Evolutionary conservation across 2,113 vertebrate genomes (phyloP).

Genomic region (Apteryx mantelli): DNA sequence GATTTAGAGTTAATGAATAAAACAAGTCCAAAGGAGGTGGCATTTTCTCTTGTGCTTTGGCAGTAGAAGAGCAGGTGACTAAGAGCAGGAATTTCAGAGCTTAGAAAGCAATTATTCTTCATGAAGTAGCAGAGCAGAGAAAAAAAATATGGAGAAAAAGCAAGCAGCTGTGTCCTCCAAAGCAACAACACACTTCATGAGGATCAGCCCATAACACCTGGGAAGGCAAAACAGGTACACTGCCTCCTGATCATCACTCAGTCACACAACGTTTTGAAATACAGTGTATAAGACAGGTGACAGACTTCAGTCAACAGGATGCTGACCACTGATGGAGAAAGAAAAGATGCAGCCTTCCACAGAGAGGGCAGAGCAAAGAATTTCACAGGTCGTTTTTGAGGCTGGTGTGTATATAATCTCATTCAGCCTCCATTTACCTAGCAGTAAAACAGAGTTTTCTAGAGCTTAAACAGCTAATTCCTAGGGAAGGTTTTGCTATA

Average conservation of each 20-base stretch:
- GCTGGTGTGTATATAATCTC: background rate
- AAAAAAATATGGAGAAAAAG: slow-evolving; percentile 13
- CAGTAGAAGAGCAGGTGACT: slow-evolving; percentile 3
- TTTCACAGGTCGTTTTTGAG: background rate
- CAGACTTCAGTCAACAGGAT: background rate
- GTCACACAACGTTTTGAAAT: background rate
- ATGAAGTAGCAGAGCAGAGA: background rate
- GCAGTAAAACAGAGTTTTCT: background rate
- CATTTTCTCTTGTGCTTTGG: background rate
- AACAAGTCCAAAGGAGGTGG: background rate
- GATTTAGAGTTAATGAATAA: slow-evolving; percentile 20
- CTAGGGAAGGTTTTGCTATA: background rate
- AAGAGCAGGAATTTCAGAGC: background rate
- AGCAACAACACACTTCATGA: background rate
- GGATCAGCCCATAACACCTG: background rate
- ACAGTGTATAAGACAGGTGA: background rate
- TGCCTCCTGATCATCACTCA: background rate
- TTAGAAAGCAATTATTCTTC: slow-evolving; percentile 39
- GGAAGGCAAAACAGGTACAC: background rate
- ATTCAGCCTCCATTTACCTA: background rate
- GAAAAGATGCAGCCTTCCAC: background rate
- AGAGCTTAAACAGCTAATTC: background rate
- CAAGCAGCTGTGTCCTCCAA: background rate
- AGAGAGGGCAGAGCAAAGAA: background rate
- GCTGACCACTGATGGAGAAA: background rate